Percentiles rank a stretch among this genome's conserved stretches.
phyloP scores from a whole-genome alignment of 2,113 vertebrate genomes.

The Heliornis fulica region DNA sequence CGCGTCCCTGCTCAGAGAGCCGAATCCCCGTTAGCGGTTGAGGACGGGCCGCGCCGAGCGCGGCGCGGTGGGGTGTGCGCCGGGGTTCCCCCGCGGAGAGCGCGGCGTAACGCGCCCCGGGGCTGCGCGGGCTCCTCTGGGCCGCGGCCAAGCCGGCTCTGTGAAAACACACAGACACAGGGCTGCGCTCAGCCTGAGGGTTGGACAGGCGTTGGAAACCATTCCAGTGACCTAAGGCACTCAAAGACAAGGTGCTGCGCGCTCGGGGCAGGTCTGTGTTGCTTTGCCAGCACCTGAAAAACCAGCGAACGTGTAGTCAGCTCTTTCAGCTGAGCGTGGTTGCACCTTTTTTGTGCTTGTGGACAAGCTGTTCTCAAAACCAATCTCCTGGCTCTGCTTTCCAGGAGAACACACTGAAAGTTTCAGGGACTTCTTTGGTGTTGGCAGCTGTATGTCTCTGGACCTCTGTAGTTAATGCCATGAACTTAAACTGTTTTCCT shows the following conservation, averaged over 20 bases:
- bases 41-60: too few species aligned
- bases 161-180: too few species aligned
- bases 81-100: too few species aligned
- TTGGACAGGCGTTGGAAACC: too few species aligned
- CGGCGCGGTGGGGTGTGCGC: too few species aligned
- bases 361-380: neutral
- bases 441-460: neutral
- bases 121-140: too few species aligned
- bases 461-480: neutral
- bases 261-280: neutral
- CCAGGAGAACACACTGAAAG: neutral
- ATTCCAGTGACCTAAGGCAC: neutral
- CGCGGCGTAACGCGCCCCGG: too few species aligned
- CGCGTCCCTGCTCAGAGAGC: too few species aligned
- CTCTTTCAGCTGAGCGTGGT: neutral
- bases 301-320: accelerated
- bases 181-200: too few species aligned
- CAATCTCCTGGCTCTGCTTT: neutral
- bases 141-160: too few species aligned
- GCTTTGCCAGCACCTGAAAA: neutral
- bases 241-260: neutral
- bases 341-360: neutral
- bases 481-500: neutral
- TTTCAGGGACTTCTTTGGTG: neutral
- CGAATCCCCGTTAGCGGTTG: too few species aligned